These are phyloP conservation scores for Hydractinia echinata DNA, from an alignment of 30 jellyfish, hydroid and myxozoan species.

Conservation along the genomic window DNA sequence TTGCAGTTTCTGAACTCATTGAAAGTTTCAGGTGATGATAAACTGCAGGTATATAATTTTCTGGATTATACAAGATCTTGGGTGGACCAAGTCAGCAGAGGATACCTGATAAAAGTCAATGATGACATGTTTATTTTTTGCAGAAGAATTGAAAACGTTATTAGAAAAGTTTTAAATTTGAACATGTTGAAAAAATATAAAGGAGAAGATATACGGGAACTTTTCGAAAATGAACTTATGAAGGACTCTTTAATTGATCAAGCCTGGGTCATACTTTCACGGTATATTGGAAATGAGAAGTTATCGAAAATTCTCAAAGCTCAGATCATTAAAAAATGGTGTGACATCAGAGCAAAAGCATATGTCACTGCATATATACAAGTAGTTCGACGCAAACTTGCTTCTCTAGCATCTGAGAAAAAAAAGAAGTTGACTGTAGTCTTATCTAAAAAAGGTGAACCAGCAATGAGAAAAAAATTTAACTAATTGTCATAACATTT, in stretches of 20 bases:
- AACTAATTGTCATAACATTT: too few species aligned
- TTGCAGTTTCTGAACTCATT: not conserved
- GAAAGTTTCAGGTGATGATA: not conserved
- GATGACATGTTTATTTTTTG: constrained; percentile 6
- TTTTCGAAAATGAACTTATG: not conserved
- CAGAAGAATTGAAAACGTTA: constrained; percentile 11
- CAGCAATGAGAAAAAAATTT: not conserved
- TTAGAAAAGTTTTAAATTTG: not conserved
- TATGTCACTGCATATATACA: constrained; percentile 10
- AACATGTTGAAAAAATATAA: not conserved
- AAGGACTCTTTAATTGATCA: not conserved
- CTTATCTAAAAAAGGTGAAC: not conserved
- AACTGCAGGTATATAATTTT: not conserved
- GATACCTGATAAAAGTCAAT: constrained; percentile 5
- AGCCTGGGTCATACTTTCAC: not conserved
- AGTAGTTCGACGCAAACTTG: not conserved
- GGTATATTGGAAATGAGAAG: not conserved
- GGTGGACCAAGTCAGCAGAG: constrained; percentile 1
- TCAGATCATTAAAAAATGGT: too few species aligned
- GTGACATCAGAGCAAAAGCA: constrained; percentile 4
- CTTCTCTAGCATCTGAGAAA: not conserved
- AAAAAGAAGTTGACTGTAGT: not conserved
- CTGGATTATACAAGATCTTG: constrained; percentile 10
- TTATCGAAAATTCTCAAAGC: not conserved
- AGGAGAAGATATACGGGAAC: constrained; percentile 2